A percentile compares a stretch with the other conserved stretches of the same genome.
Conservation (phyloP, 2,888 invertebrate species). For the Scrobipalpa costella region DNA sequence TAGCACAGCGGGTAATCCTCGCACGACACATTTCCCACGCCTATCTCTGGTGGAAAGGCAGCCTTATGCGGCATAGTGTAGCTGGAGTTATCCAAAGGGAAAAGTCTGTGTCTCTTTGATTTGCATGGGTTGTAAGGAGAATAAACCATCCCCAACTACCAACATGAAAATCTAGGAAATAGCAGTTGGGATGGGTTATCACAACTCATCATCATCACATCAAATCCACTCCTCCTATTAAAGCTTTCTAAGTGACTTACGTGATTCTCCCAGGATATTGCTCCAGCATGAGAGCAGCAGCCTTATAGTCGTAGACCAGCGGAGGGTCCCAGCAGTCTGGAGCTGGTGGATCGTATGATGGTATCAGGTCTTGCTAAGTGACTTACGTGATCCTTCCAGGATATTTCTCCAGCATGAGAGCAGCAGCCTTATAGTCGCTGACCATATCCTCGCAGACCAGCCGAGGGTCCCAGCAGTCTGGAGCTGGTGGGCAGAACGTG, state of each 20-base stretch:
- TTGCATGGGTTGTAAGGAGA: too few relatives aligned
- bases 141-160: too few relatives aligned
- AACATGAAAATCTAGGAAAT: too few relatives aligned
- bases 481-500: constrained; percentile 87
- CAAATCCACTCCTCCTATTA: too few relatives aligned
- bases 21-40: too few relatives aligned
- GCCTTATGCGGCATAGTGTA: too few relatives aligned
- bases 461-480: constrained; percentile 90
- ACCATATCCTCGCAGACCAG: constrained; percentile 91
- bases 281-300: constrained; percentile 84
- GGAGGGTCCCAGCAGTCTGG: constrained; percentile 91
- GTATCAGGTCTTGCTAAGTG: constrained; percentile 83
- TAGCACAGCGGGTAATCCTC: too few relatives aligned
- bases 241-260: constrained; percentile 17
- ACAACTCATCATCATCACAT: too few relatives aligned
- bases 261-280: constrained; percentile 63
- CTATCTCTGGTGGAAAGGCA: too few relatives aligned
- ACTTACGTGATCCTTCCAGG: constrained; percentile 87
- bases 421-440: constrained; percentile 89
- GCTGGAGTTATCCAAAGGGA: too few relatives aligned
- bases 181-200: too few relatives aligned
- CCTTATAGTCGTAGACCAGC: constrained; percentile 88
- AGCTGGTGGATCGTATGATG: constrained; percentile 87
- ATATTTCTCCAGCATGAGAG: constrained; percentile 83
- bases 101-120: too few relatives aligned